A percentile compares a stretch with the other conserved stretches of the same genome.
phyloP scores from a whole-genome alignment of 2,113 vertebrate genomes.

The Mobula hypostoma region DNA sequence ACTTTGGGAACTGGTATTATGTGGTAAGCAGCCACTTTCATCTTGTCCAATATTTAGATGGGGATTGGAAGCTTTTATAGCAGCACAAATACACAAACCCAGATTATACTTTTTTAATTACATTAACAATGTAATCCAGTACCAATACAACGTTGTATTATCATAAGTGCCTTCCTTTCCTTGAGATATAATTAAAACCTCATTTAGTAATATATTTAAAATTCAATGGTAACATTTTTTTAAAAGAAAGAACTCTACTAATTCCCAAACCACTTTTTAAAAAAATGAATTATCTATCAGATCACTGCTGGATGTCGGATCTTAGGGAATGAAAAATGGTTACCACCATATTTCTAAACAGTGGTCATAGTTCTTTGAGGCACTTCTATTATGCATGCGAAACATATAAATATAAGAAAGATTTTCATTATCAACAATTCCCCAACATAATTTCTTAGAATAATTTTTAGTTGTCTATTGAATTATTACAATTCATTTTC shows the following conservation, averaged over 20 bases:
- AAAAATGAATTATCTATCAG: neutral
- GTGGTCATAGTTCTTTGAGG: neutral
- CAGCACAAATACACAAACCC: neutral
- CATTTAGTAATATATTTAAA: neutral
- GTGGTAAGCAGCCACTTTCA: neutral
- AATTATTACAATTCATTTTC: neutral
- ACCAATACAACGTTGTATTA: neutral
- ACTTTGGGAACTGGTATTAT: neutral
- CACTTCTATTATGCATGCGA: neutral
- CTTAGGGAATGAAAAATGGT: neutral
- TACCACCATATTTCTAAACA: neutral
- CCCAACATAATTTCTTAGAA: neutral
- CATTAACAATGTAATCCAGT: neutral
- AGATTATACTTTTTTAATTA: neutral
- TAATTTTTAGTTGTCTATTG: neutral
- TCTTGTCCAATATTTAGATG: neutral
- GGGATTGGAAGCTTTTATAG: neutral
- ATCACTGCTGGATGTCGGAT: too few relatives aligned
- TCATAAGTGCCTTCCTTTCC: neutral
- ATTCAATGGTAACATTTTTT: neutral
- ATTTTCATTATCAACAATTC: neutral
- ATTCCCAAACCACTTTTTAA: neutral
- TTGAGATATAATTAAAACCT: neutral
- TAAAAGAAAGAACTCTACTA: neutral
- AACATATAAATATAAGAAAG: neutral